Percentiles rank a stretch among this genome's conserved stretches.
Evolutionary conservation across 2,113 vertebrate genomes (phyloP).

Genomic region (Struthio camelus): DNA sequence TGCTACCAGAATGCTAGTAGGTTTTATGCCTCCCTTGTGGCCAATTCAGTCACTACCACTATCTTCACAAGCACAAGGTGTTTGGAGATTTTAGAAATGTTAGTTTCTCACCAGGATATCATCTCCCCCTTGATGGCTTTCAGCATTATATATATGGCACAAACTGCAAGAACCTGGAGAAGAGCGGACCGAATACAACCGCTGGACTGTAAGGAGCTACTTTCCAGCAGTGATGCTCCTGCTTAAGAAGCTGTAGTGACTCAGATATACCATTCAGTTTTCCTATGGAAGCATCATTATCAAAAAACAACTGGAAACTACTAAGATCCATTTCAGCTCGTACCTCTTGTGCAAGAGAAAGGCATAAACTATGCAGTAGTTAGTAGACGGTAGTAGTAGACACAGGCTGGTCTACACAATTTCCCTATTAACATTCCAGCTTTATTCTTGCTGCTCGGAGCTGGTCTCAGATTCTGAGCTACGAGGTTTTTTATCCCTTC

Average conservation of each 20-base stretch:
- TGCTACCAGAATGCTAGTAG: not conserved
- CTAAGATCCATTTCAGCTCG: not conserved
- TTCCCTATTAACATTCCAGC: not conserved
- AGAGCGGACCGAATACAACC: not conserved
- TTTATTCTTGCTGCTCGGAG: not conserved
- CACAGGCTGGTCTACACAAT: not conserved
- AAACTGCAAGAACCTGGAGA: not conserved
- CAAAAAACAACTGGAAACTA: not conserved
- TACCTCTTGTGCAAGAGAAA: not conserved
- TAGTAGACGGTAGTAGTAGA: too few species aligned
- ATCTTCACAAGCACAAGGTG: not conserved
- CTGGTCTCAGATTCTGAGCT: not conserved
- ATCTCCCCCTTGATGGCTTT: not conserved
- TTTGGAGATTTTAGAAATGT: not conserved
- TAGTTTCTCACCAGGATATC: not conserved
- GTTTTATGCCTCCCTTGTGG: not conserved
- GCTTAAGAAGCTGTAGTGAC: not conserved
- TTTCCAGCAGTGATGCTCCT: not conserved
- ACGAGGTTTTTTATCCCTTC: not conserved
- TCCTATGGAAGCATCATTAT: not conserved
- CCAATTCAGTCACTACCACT: not conserved
- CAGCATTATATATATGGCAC: not conserved
- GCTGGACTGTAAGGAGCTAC: not conserved
- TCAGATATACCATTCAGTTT: fast-evolving
- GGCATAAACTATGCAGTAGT: not conserved